phyloP scores from a whole-genome alignment of 2,888 invertebrate species.

The Bombyx huttoni region DNA sequence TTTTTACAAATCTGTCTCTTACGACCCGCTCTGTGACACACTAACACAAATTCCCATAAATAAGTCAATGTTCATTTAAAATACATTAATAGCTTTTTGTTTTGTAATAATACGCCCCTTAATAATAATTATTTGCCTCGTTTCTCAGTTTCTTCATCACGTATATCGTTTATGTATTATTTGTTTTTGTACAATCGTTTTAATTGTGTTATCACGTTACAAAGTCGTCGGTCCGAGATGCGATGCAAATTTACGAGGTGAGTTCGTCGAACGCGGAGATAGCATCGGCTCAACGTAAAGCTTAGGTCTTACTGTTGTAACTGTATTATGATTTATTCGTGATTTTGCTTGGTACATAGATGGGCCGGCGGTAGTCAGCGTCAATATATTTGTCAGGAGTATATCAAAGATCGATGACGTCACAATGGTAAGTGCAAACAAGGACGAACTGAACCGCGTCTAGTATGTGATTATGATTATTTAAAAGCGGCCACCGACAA shows the following conservation, averaged over 20 bases:
- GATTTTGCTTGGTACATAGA: slow-evolving; percentile 76
- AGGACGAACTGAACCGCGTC: slow-evolving; percentile 49
- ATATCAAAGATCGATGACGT: slow-evolving; percentile 99
- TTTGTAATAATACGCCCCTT: slow-evolving; percentile 14
- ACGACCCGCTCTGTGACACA: slow-evolving; percentile 34
- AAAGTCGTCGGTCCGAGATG: not conserved
- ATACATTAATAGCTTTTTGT: slow-evolving; percentile 9
- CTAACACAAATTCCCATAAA: slow-evolving; percentile 68
- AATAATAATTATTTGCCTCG: slow-evolving; percentile 9
- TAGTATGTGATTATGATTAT: slow-evolving; percentile 25
- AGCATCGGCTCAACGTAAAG: slow-evolving; percentile 5
- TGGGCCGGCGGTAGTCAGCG: slow-evolving; percentile 96
- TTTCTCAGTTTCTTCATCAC: not conserved
- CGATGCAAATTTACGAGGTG: not conserved
- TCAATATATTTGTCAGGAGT: slow-evolving; percentile 99
- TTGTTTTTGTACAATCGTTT: too few species aligned
- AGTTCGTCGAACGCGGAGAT: not conserved
- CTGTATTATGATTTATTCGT: slow-evolving; percentile 32
- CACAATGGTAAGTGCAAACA: slow-evolving; percentile 92
- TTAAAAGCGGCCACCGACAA: slow-evolving; percentile 42
- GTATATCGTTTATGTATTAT: too few species aligned
- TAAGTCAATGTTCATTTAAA: slow-evolving; percentile 33
- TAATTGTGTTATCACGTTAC: too few species aligned
- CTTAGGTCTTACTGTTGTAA: slow-evolving; percentile 36
- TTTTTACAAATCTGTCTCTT: not conserved